These are phyloP conservation scores for Lochmaea crataegi DNA, from an alignment of 2,888 invertebrate genomes.

Conservation along the genomic window DNA sequence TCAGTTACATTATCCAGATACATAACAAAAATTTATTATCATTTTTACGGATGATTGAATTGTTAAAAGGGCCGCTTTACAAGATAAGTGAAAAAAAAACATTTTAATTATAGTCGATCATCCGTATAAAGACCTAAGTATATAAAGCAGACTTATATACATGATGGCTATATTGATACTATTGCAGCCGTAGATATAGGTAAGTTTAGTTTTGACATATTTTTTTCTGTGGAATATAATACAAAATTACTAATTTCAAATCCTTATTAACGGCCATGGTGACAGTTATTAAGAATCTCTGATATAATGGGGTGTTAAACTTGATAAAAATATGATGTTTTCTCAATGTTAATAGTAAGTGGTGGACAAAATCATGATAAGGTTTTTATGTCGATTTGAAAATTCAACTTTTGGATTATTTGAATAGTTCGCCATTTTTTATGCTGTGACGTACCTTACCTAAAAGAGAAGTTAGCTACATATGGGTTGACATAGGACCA, in stretches of 20 bases:
- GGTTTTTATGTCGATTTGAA: too few species aligned
- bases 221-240: neutral
- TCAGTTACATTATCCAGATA: neutral
- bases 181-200: neutral
- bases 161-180: neutral
- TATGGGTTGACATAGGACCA: too few species aligned
- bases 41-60: neutral
- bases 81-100: neutral
- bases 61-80: neutral
- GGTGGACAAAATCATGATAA: too few species aligned
- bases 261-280: neutral
- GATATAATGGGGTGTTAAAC: too few species aligned
- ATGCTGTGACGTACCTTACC: too few species aligned
- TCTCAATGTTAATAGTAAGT: too few species aligned
- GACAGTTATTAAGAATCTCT: neutral
- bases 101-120: slow-evolving; percentile 1
- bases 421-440: too few species aligned
- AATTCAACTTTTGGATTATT: too few species aligned
- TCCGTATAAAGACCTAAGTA: neutral
- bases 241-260: neutral
- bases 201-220: neutral
- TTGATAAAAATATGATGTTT: too few species aligned
- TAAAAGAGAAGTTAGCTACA: too few species aligned
- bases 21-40: neutral
- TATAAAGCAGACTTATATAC: neutral